Conservation (phyloP, 2,797 vertebrate species). For the Coregonus ussuriensis region DNA sequence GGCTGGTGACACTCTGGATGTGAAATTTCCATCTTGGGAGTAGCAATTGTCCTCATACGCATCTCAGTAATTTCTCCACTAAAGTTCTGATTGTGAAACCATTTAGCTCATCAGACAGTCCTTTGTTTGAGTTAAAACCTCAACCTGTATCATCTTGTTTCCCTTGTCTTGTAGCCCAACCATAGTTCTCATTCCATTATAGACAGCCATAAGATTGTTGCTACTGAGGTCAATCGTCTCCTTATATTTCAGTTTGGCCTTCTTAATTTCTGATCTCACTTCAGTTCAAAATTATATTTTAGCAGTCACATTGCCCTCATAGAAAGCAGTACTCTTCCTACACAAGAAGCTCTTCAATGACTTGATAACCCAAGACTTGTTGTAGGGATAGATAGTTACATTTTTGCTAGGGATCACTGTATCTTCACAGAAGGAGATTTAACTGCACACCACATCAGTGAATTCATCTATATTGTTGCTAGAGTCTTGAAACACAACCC, state of each 20-base stretch:
- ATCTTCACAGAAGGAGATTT: slow-evolving; percentile 7
- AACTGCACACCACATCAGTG: not conserved
- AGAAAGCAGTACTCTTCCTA: not conserved
- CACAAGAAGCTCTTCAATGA: not conserved
- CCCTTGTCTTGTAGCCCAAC: too few species aligned
- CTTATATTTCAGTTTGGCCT: not conserved
- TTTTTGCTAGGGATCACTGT: slow-evolving; percentile 12
- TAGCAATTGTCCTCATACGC: too few species aligned
- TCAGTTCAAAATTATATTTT: not conserved
- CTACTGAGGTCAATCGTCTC: not conserved
- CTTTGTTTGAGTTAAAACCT: too few species aligned
- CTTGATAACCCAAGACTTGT: slow-evolving; percentile 13
- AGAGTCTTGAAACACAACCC: too few species aligned
- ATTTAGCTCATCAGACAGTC: too few species aligned
- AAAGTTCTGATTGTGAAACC: too few species aligned
- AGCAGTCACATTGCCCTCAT: not conserved
- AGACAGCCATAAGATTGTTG: not conserved
- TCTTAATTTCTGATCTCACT: not conserved
- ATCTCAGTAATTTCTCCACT: too few species aligned
- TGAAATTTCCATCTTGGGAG: too few species aligned
- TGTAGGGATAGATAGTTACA: not conserved
- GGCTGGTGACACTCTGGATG: too few species aligned
- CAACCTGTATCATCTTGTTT: too few species aligned
- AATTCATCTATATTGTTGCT: too few species aligned
- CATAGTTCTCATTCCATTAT: not conserved